Conservation (phyloP, 2,797 vertebrate genomes). For the Enteromius fasciolatus region DNA sequence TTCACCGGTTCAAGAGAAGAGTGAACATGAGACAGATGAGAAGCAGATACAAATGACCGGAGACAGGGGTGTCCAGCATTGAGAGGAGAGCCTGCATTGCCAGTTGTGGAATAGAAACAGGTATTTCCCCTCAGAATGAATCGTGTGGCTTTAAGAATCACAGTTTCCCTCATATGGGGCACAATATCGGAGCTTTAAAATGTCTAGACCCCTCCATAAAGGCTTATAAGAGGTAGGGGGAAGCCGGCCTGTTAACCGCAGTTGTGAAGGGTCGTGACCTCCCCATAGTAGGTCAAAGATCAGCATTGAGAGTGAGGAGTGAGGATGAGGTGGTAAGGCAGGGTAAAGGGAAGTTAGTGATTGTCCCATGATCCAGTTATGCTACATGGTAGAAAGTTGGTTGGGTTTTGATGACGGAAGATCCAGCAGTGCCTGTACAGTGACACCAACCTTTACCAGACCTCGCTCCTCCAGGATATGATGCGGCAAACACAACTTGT, state of each 20-base stretch:
- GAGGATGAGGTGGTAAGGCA: constrained; percentile 37
- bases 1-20: constrained; percentile 64
- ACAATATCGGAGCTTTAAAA: constrained; percentile 17
- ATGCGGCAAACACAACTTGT: constrained; percentile 95
- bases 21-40: background rate
- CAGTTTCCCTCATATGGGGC: background rate
- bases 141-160: background rate
- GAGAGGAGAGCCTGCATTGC: background rate
- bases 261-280: constrained; percentile 29
- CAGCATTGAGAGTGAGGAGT: constrained; percentile 42
- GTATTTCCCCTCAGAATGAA: constrained; percentile 7
- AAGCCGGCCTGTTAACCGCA: constrained; percentile 5
- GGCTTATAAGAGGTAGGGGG: constrained; percentile 35
- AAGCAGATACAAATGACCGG: background rate
- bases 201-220: constrained; percentile 19
- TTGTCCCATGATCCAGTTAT: constrained; percentile 1
- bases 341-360: constrained; percentile 41
- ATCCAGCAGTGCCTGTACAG: constrained; percentile 94
- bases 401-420: constrained; percentile 83
- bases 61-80: constrained; percentile 1
- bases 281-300: constrained; percentile 19
- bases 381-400: constrained; percentile 88
- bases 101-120: background rate
- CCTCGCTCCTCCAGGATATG: constrained; percentile 97
- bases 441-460: constrained; percentile 92